Evolutionary conservation across 2,113 vertebrate genomes (phyloP).

Genomic region (Anguilla rostrata): DNA sequence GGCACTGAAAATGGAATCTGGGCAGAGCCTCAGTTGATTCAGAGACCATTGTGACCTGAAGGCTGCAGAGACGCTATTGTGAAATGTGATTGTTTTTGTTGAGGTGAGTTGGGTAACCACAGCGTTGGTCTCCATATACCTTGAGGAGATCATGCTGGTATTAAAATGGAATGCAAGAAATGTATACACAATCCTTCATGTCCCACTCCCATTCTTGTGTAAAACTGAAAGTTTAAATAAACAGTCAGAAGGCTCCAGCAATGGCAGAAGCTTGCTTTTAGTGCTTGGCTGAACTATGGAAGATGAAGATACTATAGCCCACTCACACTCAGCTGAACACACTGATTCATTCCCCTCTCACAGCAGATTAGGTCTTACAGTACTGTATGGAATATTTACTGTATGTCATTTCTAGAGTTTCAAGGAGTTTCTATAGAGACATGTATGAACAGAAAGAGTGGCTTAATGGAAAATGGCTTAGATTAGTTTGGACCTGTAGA

Average conservation of each 20-base stretch:
- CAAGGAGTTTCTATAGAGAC: background rate
- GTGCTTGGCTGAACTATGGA: background rate
- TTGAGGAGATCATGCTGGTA: slow-evolving; percentile 8
- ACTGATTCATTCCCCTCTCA: background rate
- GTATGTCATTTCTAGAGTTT: background rate
- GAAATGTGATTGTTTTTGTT: slow-evolving; percentile 2
- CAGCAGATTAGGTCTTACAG: background rate
- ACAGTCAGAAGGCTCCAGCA: slow-evolving; percentile 19
- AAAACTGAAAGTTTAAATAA: slow-evolving; percentile 23
- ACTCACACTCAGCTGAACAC: background rate
- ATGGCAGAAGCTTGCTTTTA: background rate
- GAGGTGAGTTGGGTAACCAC: background rate
- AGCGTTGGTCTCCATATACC: slow-evolving; percentile 17
- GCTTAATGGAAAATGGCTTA: background rate
- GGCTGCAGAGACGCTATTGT: slow-evolving; percentile 11
- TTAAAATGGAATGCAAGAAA: slow-evolving; percentile 34
- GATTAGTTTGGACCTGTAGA: background rate
- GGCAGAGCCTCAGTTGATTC: background rate
- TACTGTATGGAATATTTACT: background rate
- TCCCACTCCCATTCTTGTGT: slow-evolving; percentile 13
- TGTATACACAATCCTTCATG: slow-evolving; percentile 30
- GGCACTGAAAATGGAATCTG: background rate
- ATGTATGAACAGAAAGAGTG: slow-evolving; percentile 2
- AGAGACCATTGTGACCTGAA: background rate
- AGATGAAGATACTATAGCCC: background rate